These are phyloP conservation scores for Illadopsis cleaveri DNA, from an alignment of 2,113 vertebrate genomes.

Conservation along the genomic window DNA sequence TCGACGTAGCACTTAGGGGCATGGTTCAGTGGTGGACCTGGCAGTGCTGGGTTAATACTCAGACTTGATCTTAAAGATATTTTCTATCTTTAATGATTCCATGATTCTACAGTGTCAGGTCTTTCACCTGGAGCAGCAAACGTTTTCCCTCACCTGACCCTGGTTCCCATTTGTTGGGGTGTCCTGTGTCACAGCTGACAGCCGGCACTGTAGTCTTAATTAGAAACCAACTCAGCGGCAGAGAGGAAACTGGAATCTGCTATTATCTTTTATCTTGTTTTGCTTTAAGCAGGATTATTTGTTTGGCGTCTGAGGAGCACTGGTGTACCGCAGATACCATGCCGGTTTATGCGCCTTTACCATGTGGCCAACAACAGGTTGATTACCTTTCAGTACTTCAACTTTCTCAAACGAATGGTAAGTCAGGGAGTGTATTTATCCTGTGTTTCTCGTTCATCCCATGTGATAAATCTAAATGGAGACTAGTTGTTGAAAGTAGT, in stretches of 20 bases:
- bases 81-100: background rate
- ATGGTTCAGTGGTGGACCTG: background rate
- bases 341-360: conserved; percentile 70
- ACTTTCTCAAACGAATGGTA: conserved; percentile 89
- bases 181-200: background rate
- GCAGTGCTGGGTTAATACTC: background rate
- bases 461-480: background rate
- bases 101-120: accelerated
- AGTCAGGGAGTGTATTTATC: background rate
- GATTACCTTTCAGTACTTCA: conserved; percentile 86
- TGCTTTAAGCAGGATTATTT: conserved; percentile 45
- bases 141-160: accelerated
- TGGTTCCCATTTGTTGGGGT: background rate
- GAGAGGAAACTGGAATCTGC: background rate
- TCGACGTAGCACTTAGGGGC: background rate
- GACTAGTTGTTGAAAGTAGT: background rate
- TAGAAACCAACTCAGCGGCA: background rate
- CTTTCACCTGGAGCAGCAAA: background rate
- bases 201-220: background rate
- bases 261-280: background rate
- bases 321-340: conserved; percentile 26
- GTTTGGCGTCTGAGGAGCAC: conserved; percentile 70
- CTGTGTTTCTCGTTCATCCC: background rate
- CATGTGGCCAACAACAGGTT: conserved; percentile 59
- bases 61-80: background rate